phyloP scores from a whole-genome alignment of 2,113 vertebrate genomes.

The Leucosticte australis region DNA sequence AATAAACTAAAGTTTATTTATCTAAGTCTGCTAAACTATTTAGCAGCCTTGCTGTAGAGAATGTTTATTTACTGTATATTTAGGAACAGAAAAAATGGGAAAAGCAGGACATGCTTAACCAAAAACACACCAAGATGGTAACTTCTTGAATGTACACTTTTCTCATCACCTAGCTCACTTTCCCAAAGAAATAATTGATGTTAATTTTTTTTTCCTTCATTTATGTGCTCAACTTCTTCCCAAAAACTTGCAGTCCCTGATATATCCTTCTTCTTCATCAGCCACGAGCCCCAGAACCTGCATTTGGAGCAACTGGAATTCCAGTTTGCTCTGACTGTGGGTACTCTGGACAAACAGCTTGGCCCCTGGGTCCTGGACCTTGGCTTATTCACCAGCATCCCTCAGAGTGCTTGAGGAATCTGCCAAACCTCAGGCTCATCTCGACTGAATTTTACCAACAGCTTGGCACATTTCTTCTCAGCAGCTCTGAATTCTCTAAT shows the following conservation, averaged over 20 bases:
- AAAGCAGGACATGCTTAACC: neutral
- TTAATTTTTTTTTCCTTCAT: neutral
- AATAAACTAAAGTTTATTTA: neutral
- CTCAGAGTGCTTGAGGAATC: neutral
- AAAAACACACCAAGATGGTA: neutral
- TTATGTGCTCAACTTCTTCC: neutral
- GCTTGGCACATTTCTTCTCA: slow-evolving; percentile 51
- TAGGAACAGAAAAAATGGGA: neutral
- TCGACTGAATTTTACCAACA: neutral
- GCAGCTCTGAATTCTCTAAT: slow-evolving; percentile 50
- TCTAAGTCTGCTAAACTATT: neutral
- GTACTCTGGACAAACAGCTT: neutral
- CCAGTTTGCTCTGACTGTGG: neutral
- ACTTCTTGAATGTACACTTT: neutral
- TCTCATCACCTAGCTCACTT: neutral
- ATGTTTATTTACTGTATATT: neutral
- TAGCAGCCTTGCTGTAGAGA: neutral
- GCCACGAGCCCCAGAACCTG: neutral
- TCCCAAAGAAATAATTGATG: neutral
- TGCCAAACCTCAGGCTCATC: neutral
- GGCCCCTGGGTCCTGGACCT: neutral
- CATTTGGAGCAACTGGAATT: neutral
- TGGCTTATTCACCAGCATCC: neutral
- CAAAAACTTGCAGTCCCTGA: neutral
- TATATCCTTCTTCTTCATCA: neutral